Evolutionary conservation across 2,888 invertebrate species (phyloP).

Genomic region (Meganola albula): DNA sequence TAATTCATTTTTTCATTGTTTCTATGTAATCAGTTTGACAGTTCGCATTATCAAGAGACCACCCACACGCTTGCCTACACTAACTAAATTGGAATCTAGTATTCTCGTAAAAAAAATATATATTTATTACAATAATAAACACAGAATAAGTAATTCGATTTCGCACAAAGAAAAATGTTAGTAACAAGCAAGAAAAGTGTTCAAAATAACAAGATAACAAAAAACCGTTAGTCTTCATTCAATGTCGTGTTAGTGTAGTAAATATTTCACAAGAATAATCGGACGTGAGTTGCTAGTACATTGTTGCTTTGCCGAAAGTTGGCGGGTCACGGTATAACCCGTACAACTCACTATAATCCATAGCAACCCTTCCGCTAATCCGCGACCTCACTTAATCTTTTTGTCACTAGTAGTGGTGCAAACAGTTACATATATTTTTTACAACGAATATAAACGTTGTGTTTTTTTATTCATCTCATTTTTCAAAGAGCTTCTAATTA

Average conservation of each 20-base stretch:
- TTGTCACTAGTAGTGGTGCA: slow-evolving; percentile 11
- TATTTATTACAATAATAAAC: too few relatives aligned
- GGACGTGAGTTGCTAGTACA: background rate
- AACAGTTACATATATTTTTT: too few relatives aligned
- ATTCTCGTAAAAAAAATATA: too few relatives aligned
- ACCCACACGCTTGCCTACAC: too few relatives aligned
- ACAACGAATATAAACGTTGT: too few relatives aligned
- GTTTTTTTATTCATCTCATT: too few relatives aligned
- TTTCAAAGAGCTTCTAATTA: too few relatives aligned
- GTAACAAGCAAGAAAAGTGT: slow-evolving; percentile 1
- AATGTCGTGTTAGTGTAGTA: slow-evolving; percentile 5
- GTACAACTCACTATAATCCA: too few relatives aligned
- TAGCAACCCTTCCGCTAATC: slow-evolving; percentile 14
- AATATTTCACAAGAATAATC: slow-evolving; percentile 12
- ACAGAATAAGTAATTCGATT: slow-evolving; percentile 16
- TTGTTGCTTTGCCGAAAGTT: slow-evolving; percentile 6
- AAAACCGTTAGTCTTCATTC: slow-evolving; percentile 7
- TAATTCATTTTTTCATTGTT: too few relatives aligned
- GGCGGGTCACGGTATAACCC: background rate
- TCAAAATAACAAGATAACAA: slow-evolving; percentile 5
- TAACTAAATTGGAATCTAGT: too few relatives aligned
- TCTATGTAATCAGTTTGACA: too few relatives aligned
- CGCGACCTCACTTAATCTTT: slow-evolving; percentile 19
- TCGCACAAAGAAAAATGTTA: slow-evolving; percentile 1
- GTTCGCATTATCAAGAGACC: too few relatives aligned